A percentile compares a stretch with the other conserved stretches of the same genome.
Conservation (phyloP, 2,113 vertebrate genomes). For the Melanocharis versteri region DNA sequence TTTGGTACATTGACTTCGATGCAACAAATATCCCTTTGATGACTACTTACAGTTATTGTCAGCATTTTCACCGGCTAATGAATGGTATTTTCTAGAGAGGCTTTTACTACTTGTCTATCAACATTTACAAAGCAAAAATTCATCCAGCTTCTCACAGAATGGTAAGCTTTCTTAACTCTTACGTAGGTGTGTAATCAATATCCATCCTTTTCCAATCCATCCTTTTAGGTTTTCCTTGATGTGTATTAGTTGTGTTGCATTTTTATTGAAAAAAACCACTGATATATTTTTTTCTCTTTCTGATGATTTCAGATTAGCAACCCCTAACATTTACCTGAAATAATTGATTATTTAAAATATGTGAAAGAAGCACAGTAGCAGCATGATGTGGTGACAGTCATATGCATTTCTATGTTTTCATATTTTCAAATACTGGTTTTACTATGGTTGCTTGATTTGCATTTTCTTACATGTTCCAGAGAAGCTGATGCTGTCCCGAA, state of each 20-base stretch:
- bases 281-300: background rate
- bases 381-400: background rate
- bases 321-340: background rate
- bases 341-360: background rate
- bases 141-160: background rate
- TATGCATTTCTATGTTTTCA: background rate
- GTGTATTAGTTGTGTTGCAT: background rate
- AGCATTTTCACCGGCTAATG: background rate
- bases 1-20: background rate
- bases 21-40: background rate
- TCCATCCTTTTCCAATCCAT: background rate
- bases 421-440: background rate
- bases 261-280: background rate
- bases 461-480: slow-evolving; percentile 52
- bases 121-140: background rate
- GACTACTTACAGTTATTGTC: background rate
- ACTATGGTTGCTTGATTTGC: background rate
- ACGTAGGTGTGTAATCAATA: background rate
- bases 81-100: background rate
- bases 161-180: background rate
- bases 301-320: background rate
- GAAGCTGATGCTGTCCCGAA: slow-evolving; percentile 74
- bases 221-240: background rate
- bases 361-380: background rate
- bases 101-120: background rate